Percentiles rank a stretch among this genome's conserved stretches.
Evolutionary conservation across 2,888 invertebrate genomes (phyloP).

Genomic region (Eupithecia subfuscata): DNA sequence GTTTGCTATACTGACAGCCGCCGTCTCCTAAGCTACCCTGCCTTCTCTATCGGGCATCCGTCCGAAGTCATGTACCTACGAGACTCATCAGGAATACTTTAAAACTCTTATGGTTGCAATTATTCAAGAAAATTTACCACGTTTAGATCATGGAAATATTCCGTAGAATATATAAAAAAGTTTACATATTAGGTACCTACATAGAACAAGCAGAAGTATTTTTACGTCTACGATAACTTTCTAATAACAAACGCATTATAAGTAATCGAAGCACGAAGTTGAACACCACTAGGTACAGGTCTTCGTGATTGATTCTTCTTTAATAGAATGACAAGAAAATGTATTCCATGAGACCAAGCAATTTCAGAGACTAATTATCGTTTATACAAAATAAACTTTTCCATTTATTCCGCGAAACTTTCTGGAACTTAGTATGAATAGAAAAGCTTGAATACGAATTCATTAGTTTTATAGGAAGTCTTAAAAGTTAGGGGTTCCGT

Average conservation of each 20-base stretch:
- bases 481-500: neutral
- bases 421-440: neutral
- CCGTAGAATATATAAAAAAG: too few species aligned
- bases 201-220: too few species aligned
- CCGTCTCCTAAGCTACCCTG: neutral
- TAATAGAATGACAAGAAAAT: conserved; percentile 10
- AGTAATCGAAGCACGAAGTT: neutral
- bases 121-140: too few species aligned
- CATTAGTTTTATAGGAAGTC: neutral
- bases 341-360: neutral
- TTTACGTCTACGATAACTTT: too few species aligned
- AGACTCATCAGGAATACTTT: neutral
- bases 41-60: too few species aligned
- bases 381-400: conserved; percentile 17
- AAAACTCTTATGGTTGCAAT: too few species aligned
- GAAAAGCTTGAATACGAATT: conserved; percentile 6
- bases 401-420: conserved; percentile 7
- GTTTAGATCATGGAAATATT: too few species aligned
- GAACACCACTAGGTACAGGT: neutral
- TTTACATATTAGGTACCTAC: too few species aligned
- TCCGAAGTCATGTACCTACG: neutral
- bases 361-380: conserved; percentile 10
- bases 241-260: too few species aligned
- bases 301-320: conserved; percentile 10
- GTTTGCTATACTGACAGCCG: neutral